A percentile compares a stretch with the other conserved stretches of the same genome.
These are phyloP conservation scores for Apteryx mantelli DNA, from an alignment of 2,113 vertebrate genomes.

Conservation along the genomic window DNA sequence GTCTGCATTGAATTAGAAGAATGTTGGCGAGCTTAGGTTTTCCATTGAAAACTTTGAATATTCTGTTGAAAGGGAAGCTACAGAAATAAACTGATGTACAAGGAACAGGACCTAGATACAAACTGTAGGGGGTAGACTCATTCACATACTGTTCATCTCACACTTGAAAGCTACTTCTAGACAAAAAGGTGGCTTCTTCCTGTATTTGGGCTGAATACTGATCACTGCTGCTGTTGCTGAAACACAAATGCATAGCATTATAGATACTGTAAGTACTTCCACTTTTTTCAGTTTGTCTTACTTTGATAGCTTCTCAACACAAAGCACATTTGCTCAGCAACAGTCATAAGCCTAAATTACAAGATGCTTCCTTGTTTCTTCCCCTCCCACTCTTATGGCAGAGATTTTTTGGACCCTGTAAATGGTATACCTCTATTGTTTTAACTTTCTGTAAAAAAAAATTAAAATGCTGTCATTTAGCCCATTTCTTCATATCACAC, in stretches of 20 bases:
- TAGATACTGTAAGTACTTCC: not conserved
- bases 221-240: not conserved
- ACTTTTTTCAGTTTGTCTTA: not conserved
- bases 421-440: not conserved
- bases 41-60: not conserved
- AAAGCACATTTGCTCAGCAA: not conserved
- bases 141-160: not conserved
- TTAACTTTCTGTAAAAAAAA: no score
- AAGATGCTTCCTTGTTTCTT: not conserved
- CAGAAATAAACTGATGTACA: not conserved
- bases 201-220: not conserved
- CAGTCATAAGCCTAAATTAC: not conserved
- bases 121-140: not conserved
- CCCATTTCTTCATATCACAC: not conserved
- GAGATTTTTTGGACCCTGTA: not conserved
- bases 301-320: not conserved
- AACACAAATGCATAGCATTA: not conserved
- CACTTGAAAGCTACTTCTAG: not conserved
- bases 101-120: fast-evolving
- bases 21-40: not conserved
- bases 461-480: not conserved
- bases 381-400: fast-evolving
- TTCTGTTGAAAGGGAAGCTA: not conserved
- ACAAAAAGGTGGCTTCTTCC: not conserved
- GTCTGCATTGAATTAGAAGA: not conserved